Conservation (phyloP, 2,113 vertebrate genomes). For the Cebus imitator region DNA sequence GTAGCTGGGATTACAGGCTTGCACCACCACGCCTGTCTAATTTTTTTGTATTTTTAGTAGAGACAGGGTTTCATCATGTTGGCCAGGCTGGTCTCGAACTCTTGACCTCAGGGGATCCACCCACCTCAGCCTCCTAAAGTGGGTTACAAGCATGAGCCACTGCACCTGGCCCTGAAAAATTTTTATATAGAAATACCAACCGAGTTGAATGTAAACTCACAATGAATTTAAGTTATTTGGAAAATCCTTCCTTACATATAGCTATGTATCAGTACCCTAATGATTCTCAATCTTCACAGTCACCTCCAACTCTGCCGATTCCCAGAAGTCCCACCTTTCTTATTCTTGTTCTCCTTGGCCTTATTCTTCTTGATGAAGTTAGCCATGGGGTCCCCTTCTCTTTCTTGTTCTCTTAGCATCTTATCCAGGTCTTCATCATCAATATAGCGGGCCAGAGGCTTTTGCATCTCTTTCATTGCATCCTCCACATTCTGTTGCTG, state of each 20-base stretch:
- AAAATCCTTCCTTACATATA: neutral
- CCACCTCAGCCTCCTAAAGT: too few species aligned
- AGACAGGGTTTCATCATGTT: too few species aligned
- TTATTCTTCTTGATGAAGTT: constrained; percentile 92
- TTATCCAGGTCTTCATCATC: constrained; percentile 95
- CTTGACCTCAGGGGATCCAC: too few species aligned
- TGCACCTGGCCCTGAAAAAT: neutral
- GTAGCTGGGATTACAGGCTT: too few species aligned
- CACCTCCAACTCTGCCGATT: neutral
- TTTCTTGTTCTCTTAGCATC: constrained; percentile 94
- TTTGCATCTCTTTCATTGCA: constrained; percentile 92
- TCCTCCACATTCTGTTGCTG: constrained; percentile 93
- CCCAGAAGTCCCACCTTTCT: constrained; percentile 83
- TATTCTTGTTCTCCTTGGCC: constrained; percentile 86
- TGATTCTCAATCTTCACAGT: neutral
- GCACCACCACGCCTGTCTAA: too few species aligned
- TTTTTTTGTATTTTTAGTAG: too few species aligned
- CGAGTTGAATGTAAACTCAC: neutral
- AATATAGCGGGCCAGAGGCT: constrained; percentile 92
- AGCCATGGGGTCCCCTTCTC: constrained; percentile 98
- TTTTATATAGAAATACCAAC: neutral
- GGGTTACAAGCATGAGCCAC: too few species aligned
- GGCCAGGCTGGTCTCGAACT: too few species aligned
- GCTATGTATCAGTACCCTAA: neutral
- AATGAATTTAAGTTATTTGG: neutral